Evolutionary conservation across 1,140 invertebrate genomes (phyloP), one percentile per base, ranked within the genome.

Genomic region (Popillia japonica): DNA sequence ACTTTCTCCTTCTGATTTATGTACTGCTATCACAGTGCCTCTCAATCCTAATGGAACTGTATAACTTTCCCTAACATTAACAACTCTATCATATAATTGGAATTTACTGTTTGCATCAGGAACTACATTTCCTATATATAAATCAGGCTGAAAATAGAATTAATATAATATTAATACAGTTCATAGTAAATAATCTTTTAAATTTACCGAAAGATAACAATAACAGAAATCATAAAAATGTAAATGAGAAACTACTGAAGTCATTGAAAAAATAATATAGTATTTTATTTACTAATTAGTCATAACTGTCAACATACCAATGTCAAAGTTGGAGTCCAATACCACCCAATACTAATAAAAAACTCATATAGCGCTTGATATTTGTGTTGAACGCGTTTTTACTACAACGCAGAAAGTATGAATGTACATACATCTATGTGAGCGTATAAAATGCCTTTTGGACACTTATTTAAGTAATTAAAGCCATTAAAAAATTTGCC

Each of bases 1-100:
- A 74, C 87, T 87, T 11, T 74, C 77, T 6, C 84, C 79, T 41
- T 89, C 88, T 2, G 91, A 86, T 59, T 87, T 89, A 78, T 90
- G 87, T 6, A 94, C 88, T 40, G 92, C 94, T 20, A 96, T 91
- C 0, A 98, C 89, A 0, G 94, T 97, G 42, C 96, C 97, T 81
- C 91, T 92, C 0, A 91, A 88, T 6, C 96, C 96, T 14, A 95
- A 86, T 0, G 96, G 96, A 8, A 96, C 95, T 2, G 91, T 90
- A 81, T 92, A 94, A 72, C 91, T 90, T 64, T 92, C 90, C 42
- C 92, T 89, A 0, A 95, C 90, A 81, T 93, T 92, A 2, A 98
- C 91, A 48, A 99, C 92, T 76, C 97, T 90, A 85, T 99, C 96
- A 80, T 95, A 93, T 59, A 99, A 82, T 79, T 89, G 81, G 84